Base-by-base conservation (phyloP, 2,888 invertebrate species). In the Andrena trimmerana region DNA sequence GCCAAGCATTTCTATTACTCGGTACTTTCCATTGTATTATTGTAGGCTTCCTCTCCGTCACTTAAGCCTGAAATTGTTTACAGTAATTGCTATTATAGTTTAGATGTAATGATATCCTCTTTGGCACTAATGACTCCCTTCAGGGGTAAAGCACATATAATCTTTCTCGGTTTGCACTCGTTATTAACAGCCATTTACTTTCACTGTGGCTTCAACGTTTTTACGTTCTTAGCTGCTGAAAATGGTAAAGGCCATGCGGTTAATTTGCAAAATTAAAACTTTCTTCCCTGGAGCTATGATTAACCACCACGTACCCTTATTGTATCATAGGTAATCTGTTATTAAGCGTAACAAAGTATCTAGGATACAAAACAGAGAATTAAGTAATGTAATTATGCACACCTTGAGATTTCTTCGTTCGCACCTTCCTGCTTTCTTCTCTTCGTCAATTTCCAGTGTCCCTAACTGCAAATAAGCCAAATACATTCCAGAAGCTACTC, bases 161-260 rank as follows among this genome's bases (percentile, higher is more conserved):
- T 69, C 59, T 31, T 33, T 27, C 50, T 20, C 16, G n/a, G 48
- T 76, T 42, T 65, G 10, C 29, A 33, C 20, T 67, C 5, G 10
- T 36, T 73, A n/a, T 54, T 33, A 48, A 31, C 52, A 36, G 42
- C 36, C 62, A 48, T 29, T 20, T 16, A 78, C 54, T 67, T 73
- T 62, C 67, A 74, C 67, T 24, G 13, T 29, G 20, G 57, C 16
- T 20, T 27, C 27, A 10, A 7, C 4, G 62, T 75, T 72, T 66
- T 50, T 59, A 1, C 27, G 48, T 20, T 27, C 72, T 31, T 36
- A 42, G 42, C 10, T 24, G 8, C 42, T 33, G 7, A 7, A 29
- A 66, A 77, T 48, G 29, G 1, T n/a, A 65, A 48, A 60, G 16
- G 48, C 10, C 62, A 2, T 0, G 13, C 24, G 42, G 16, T 70